Base-by-base conservation (phyloP, 2,888 invertebrate species). In the Teinopalpus imperialis region DNA sequence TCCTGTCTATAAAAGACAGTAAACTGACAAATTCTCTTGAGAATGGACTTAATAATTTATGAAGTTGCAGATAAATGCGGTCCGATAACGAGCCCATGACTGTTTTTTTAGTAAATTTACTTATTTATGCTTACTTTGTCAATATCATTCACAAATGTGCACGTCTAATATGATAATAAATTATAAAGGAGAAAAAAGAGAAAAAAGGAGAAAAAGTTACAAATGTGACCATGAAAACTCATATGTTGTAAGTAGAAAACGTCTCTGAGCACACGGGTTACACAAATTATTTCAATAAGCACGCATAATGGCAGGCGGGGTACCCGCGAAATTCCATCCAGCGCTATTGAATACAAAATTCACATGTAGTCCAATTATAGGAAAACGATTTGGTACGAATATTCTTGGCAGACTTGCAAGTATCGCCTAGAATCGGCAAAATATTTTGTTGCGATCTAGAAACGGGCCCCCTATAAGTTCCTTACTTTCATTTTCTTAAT, bases 331-430 rank as follows among this genome's bases (percentile, higher is more conserved):
- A 81, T 82, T 81, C 81, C 83, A 85, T 82, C 80, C 81, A 74
- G 83, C 85, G 83, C 83, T 71, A 78, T 86, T 86, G 87, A 88
- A 88, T 88, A 88, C 87, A 85, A 87, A 61, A 88, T 88, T 86
- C 86, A 85, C 80, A 88, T 87, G 86, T 87, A 87, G 85, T 87
- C 87, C 87, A 88, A 88, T 88, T 88, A 88, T 87, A 87, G 87
- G 87, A 88, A 88, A 88, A 88, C 87, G 87, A 88, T 88, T 87
- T 87, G 82, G 77, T 86, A 85, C 78, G 81, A 86, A 88, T 87
- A 86, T 87, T 86, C 86, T 87, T 87, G 87, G 87, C 87, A 86
- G 83, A 88, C 85, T 88, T 88, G 87, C 87, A 88, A 87, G 87
- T 87, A 83, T 82, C 69, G 73, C 66, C 77, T 79, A 68, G 80